Percentiles rank a stretch among this genome's conserved stretches.
phyloP scores from a whole-genome alignment of 2,888 invertebrate species.

The Cantharis flavilabris region DNA sequence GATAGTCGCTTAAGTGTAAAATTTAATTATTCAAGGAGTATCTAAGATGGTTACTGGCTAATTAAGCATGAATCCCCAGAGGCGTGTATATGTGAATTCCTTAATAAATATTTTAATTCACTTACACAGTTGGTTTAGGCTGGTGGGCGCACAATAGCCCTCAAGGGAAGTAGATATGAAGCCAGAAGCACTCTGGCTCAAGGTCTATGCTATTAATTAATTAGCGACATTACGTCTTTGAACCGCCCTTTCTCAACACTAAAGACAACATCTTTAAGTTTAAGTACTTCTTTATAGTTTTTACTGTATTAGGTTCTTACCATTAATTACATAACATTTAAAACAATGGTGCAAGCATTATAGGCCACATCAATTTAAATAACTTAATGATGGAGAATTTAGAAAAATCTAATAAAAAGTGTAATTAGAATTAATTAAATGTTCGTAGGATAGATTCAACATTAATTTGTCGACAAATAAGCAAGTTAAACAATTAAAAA shows the following conservation, averaged over 20 bases:
- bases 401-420: background rate
- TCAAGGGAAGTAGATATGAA: slow-evolving; percentile 51
- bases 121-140: slow-evolving; percentile 56
- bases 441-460: background rate
- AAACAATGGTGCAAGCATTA: background rate
- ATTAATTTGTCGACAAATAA: background rate
- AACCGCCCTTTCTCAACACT: slow-evolving; percentile 21
- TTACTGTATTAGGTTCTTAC: background rate
- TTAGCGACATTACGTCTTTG: slow-evolving; percentile 53
- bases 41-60: slow-evolving; percentile 50
- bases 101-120: slow-evolving; percentile 58
- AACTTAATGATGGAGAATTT: background rate
- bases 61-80: slow-evolving; percentile 50
- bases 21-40: slow-evolving; percentile 50
- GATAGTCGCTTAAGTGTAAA: slow-evolving; percentile 42
- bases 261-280: slow-evolving; percentile 37
- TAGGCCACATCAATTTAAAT: background rate
- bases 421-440: background rate
- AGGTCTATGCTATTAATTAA: slow-evolving; percentile 54
- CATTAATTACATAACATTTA: background rate
- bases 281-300: slow-evolving; percentile 1
- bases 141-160: slow-evolving; percentile 52
- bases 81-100: slow-evolving; percentile 54
- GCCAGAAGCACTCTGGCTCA: slow-evolving; percentile 48
- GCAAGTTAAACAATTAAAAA: background rate